These are phyloP conservation scores for Peribatodes rhomboidaria DNA, from an alignment of 2,888 invertebrate species.

Conservation along the genomic window DNA sequence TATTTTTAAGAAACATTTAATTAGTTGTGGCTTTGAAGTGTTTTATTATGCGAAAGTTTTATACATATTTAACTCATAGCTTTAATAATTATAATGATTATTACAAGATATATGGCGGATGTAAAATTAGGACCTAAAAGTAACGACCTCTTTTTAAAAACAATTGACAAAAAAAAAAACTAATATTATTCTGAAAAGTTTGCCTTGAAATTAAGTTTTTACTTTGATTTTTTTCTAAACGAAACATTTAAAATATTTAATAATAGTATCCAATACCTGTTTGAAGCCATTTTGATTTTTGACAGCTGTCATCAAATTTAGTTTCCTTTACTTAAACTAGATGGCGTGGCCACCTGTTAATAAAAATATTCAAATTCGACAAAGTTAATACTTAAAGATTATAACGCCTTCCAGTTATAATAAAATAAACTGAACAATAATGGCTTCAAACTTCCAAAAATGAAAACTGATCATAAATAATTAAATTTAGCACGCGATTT, in stretches of 20 bases:
- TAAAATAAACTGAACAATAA: no score
- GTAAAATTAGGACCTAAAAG: background rate
- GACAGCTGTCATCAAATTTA: no score
- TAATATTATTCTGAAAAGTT: background rate
- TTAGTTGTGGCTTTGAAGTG: conserved; percentile 10
- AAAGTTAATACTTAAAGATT: no score
- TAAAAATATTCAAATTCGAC: no score
- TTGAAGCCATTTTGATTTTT: no score
- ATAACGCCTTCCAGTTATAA: no score
- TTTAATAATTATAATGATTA: conserved; percentile 12
- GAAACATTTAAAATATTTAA: background rate
- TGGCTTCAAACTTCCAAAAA: no score
- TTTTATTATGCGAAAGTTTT: conserved; percentile 5
- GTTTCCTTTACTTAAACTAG: no score
- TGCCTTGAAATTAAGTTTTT: no score
- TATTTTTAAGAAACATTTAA: background rate
- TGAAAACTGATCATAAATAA: no score
- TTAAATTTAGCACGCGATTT: conserved; percentile 2
- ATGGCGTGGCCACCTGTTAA: no score
- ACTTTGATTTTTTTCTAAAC: no score
- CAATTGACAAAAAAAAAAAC: background rate
- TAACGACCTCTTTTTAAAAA: background rate
- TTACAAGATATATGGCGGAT: background rate
- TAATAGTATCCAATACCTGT: background rate
- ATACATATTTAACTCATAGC: conserved; percentile 8